Evolutionary conservation across 2,113 vertebrate genomes (phyloP).

Genomic region (Vidua chalybeata): DNA sequence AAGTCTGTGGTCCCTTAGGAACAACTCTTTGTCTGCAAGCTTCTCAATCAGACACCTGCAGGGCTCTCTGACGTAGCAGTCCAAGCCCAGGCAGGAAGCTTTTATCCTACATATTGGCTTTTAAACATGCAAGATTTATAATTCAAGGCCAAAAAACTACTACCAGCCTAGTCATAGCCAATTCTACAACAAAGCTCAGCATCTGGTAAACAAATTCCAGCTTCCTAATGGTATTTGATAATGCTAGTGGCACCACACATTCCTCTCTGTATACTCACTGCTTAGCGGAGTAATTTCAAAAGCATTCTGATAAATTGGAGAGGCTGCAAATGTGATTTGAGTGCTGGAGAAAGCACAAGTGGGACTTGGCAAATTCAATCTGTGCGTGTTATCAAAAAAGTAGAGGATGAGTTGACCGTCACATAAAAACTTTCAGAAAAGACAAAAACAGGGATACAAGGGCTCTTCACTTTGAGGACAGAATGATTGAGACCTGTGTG

Average conservation of each 20-base stretch:
- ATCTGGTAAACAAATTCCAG: not conserved
- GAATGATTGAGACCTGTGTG: not conserved
- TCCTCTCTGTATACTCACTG: not conserved
- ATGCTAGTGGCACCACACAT: not conserved
- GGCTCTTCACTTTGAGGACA: not conserved
- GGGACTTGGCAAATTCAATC: not conserved
- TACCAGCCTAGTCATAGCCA: not conserved
- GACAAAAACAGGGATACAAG: not conserved
- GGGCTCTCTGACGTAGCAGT: not conserved
- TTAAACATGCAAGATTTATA: not conserved
- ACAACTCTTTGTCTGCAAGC: not conserved
- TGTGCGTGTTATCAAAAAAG: not conserved
- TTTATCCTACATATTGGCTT: not conserved
- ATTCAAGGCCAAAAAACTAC: not conserved
- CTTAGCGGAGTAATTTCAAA: not conserved
- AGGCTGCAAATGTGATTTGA: not conserved
- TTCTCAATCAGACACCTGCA: not conserved
- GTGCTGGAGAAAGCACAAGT: not conserved
- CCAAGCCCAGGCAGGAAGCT: not conserved
- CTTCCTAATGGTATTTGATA: not conserved
- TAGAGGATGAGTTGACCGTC: not conserved
- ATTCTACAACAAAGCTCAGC: not conserved
- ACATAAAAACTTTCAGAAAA: not conserved
- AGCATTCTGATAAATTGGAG: not conserved
- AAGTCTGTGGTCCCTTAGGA: not conserved